A percentile compares a stretch with the other conserved stretches of the same genome.
phyloP scores from a whole-genome alignment of 30 jellyfish, hydroid and myxozoan species.

The Aurelia aurita region DNA sequence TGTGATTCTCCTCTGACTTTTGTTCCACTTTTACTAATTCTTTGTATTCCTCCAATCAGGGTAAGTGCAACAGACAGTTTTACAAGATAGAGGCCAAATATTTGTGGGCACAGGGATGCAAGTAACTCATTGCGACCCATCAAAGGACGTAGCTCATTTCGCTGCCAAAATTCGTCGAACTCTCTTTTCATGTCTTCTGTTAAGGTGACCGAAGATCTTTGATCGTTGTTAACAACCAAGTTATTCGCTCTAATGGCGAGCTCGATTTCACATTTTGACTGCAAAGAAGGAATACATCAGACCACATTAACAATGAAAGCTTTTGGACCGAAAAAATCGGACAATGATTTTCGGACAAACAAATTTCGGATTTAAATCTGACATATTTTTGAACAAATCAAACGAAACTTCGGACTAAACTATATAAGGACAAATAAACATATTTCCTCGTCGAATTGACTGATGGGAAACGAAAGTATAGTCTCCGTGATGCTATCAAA shows the following conservation, averaged over 20 bases:
- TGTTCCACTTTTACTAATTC: conserved; percentile 90
- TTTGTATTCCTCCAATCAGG: conserved; percentile 97
- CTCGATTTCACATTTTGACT: conserved; percentile 92
- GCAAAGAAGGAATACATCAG: neutral
- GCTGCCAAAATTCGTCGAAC: conserved; percentile 90
- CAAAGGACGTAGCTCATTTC: conserved; percentile 65
- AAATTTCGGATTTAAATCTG: no score
- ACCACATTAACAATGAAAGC: no score
- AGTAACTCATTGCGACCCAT: conserved; percentile 89
- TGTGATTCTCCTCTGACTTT: conserved; percentile 98
- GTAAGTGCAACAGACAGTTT: conserved; percentile 94
- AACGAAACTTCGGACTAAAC: no score
- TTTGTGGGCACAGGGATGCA: conserved; percentile 98
- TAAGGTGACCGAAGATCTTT: conserved; percentile 66
- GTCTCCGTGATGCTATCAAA: no score
- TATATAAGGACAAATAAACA: no score
- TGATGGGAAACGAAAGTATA: no score
- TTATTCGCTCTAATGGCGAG: conserved; percentile 89
- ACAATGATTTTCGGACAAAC: no score
- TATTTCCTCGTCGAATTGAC: no score
- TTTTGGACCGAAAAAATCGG: no score
- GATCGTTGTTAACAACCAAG: conserved; percentile 87
- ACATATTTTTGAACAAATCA: no score
- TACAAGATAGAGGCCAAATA: conserved; percentile 93
- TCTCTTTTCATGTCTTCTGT: conserved; percentile 88